Conservation (phyloP, 2,888 invertebrate species). For the Eupeodes latifasciatus region DNA sequence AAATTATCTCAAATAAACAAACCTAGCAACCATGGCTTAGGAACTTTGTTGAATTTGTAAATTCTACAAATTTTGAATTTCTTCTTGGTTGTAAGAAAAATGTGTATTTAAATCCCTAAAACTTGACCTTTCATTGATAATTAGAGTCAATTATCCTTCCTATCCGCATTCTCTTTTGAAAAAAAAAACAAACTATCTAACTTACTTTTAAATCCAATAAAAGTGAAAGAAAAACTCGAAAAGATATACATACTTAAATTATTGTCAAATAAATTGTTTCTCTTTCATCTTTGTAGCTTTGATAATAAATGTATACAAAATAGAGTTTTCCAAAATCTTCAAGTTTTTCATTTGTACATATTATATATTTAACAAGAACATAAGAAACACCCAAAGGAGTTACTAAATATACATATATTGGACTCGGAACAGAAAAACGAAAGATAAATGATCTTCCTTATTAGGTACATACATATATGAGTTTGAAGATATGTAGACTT, state of each 20-base stretch:
- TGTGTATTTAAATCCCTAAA: neutral
- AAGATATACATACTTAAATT: conserved; percentile 36
- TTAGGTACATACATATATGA: neutral
- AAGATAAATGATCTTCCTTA: conserved; percentile 67
- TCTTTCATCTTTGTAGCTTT: neutral
- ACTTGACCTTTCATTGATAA: conserved; percentile 49
- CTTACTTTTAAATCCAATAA: too few species aligned
- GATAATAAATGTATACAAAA: too few species aligned
- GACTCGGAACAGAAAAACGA: conserved; percentile 19
- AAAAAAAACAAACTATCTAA: neutral
- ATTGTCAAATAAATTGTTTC: conserved; percentile 48
- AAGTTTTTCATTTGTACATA: conserved; percentile 8
- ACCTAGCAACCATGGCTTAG: too few species aligned
- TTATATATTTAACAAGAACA: conserved; percentile 20
- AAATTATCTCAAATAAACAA: neutral
- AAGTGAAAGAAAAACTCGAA: neutral
- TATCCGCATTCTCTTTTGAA: too few species aligned
- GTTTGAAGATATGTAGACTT: conserved; percentile 55
- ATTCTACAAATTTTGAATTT: too few species aligned
- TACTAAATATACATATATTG: conserved; percentile 9
- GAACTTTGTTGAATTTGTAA: too few species aligned
- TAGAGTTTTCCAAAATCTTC: neutral
- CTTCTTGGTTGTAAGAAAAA: neutral
- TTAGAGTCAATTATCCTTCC: conserved; percentile 42
- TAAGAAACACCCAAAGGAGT: conserved; percentile 60